These are phyloP conservation scores for Acromyrmex heyeri DNA, from an alignment of 1,140 invertebrate species.

Conservation along the genomic window DNA sequence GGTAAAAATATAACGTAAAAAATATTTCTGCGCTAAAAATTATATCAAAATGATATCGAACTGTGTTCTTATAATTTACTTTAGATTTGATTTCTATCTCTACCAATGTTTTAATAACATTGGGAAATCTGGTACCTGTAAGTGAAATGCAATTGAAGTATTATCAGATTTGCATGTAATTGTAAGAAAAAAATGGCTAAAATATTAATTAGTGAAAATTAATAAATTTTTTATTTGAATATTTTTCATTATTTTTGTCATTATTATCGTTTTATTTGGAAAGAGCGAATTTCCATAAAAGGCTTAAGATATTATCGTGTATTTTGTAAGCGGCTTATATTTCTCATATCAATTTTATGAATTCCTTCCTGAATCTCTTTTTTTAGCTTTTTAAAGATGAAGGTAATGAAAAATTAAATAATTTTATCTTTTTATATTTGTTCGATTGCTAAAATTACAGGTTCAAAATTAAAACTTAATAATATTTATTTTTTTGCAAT, in stretches of 20 bases:
- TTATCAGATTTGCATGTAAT: neutral
- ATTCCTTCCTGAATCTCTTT: neutral
- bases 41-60: neutral
- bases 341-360: neutral
- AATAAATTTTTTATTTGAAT: neutral
- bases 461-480: neutral
- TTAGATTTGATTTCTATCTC: neutral
- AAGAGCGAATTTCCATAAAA: neutral
- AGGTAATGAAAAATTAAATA: neutral
- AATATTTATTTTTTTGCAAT: neutral
- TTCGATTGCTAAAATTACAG: neutral
- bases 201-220: neutral
- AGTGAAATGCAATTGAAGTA: neutral
- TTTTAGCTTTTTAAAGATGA: neutral
- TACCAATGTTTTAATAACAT: neutral
- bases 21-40: neutral
- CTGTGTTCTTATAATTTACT: neutral
- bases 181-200: neutral
- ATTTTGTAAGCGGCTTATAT: neutral
- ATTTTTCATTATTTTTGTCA: neutral
- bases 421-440: neutral
- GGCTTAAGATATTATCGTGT: neutral
- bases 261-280: neutral
- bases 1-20: neutral
- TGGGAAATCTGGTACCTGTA: neutral